These are phyloP conservation scores for Drosophila mauritiana DNA, from an alignment of 1,140 invertebrate species.

Conservation along the genomic window DNA sequence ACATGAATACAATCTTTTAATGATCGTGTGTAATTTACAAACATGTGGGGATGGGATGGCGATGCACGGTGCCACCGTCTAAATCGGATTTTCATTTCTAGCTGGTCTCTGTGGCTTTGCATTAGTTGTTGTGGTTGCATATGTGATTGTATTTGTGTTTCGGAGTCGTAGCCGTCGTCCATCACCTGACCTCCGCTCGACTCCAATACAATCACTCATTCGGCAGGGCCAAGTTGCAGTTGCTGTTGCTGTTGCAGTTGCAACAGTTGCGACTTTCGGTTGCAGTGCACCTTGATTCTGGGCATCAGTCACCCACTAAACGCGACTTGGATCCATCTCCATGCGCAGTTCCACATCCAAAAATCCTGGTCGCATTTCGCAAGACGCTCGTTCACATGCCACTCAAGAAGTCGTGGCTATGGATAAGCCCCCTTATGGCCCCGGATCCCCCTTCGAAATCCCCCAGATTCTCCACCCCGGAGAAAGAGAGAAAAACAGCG, in stretches of 20 bases:
- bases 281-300: conserved; percentile 70
- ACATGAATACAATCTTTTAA: conserved; percentile 83
- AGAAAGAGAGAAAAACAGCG: conserved; percentile 5
- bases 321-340: conserved; percentile 58
- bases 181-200: conserved; percentile 74
- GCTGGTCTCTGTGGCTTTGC: conserved; percentile 11
- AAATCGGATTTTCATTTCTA: conserved; percentile 10
- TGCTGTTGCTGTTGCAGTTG: conserved; percentile 13
- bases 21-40: conserved; percentile 82
- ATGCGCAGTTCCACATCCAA: conserved; percentile 23
- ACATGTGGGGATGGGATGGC: conserved; percentile 58
- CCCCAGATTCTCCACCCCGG: background rate
- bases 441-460: background rate
- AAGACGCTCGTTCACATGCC: conserved; percentile 74
- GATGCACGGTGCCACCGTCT: conserved; percentile 9
- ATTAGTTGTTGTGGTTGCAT: conserved; percentile 9
- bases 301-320: conserved; percentile 78
- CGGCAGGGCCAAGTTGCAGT: conserved; percentile 11
- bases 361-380: conserved; percentile 45
- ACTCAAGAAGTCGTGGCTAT: conserved; percentile 80
- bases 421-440: conserved; percentile 33
- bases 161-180: conserved; percentile 45
- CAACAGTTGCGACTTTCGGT: conserved; percentile 54
- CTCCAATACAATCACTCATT: conserved; percentile 72
- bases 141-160: conserved; percentile 9